Evolutionary conservation across 2,113 vertebrate species (phyloP), one percentile per base, ranked within the genome.

Genomic region (Myodes glareolus): DNA sequence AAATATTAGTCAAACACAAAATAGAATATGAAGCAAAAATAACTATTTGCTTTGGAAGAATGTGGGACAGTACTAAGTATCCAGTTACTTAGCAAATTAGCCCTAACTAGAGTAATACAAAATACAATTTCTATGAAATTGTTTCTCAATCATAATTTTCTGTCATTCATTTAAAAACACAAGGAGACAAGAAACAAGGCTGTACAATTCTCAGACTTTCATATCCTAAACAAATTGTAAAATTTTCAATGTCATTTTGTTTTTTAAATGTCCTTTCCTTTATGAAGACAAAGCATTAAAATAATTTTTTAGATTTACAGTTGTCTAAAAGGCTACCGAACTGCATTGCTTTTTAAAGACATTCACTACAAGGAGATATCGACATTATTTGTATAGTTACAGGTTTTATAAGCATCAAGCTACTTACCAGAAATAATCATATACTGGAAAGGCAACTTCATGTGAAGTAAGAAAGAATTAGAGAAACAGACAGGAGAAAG

Each of bases 101-200:
- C n/a, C 33, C 78, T 33, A 33, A 70, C 16, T 39, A 80, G 21
- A 78, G 36, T 8, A 92, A 75, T 29, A 68, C 42, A 45, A 91
- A 86, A 88, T 31, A 50, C 1, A 84, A 73, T 88, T 84, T 96
- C 17, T 73, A 87, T 94, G 2, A 87, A 95, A 87, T 14, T 45
- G 1, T 52, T 96, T 90, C 55, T 91, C 76, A 82, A 27, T 72
- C 65, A 88, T 93, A 94, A 63, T 50, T 63, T 86, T 36, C 27
- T 89, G 27, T 47, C 92, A 92, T 50, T 96, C 31, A 77, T 90
- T 94, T 94, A 76, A 42, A 81, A 96, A 88, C 0, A n/a, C 16
- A 90, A 52, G 25, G 9, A 90, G 36, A 25, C 45, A 3, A 65
- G 33, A 8, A 33, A 78, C 21, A 92, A 1, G 90, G 1, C 7